Percentiles rank a stretch among this genome's conserved stretches.
Conservation (phyloP, 53 echinoderm and acorn worm species). For the Arbacia lixula region DNA sequence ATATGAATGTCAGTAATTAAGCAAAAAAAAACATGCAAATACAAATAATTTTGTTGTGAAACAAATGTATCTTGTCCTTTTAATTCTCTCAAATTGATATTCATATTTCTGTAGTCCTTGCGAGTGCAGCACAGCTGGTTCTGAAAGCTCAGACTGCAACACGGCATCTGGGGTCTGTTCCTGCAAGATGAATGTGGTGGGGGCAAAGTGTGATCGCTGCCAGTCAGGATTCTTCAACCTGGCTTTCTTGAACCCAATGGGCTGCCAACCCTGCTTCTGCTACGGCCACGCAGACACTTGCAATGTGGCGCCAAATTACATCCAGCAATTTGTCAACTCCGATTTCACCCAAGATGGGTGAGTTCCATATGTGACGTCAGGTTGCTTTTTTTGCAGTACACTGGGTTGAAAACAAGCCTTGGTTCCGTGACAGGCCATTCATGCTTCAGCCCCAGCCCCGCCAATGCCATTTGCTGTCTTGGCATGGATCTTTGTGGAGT, state of each 20-base stretch:
- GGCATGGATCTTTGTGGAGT: too few species aligned
- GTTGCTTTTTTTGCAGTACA: too few species aligned
- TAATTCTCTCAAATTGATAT: too few species aligned
- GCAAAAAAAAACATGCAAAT: too few species aligned
- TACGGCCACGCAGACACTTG: slow-evolving; percentile 75
- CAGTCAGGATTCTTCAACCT: slow-evolving; percentile 76
- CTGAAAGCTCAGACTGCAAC: slow-evolving; percentile 63
- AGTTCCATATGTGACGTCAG: too few species aligned
- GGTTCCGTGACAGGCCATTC: too few species aligned
- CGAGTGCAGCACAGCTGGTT: slow-evolving; percentile 75
- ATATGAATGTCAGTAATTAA: too few species aligned
- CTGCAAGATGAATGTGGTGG: slow-evolving; percentile 81
- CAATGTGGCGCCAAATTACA: slow-evolving; percentile 69
- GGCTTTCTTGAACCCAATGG: slow-evolving; percentile 59
- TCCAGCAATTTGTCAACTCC: slow-evolving; percentile 55
- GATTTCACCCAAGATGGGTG: slow-evolving; percentile 75
- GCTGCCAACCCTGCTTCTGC: slow-evolving; percentile 95
- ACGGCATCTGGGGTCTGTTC: slow-evolving; percentile 69
- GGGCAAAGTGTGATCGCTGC: slow-evolving; percentile 83
- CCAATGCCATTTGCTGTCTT: too few species aligned
- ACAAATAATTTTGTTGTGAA: too few species aligned
- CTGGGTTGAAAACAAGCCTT: too few species aligned
- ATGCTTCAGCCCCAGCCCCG: too few species aligned
- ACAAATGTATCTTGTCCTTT: too few species aligned
- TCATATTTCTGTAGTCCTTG: slow-evolving; percentile 81